phyloP scores from a whole-genome alignment of 2,888 invertebrate genomes.

The Sisyra terminalis region DNA sequence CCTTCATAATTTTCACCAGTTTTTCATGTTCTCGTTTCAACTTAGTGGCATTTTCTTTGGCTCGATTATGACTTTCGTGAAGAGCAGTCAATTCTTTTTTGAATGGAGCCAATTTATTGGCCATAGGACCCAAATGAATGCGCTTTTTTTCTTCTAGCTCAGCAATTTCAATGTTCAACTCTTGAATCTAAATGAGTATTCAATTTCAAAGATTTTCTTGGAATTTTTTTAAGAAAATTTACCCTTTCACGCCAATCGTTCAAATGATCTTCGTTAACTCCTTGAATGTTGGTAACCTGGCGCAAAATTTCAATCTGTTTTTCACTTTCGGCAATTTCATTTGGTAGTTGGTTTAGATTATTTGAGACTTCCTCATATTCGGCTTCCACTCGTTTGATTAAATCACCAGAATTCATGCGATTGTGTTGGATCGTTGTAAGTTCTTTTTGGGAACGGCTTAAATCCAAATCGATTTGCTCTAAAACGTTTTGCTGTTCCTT shows the following conservation, averaged over 20 bases:
- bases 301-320: slow-evolving; percentile 53
- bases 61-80: background rate
- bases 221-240: background rate
- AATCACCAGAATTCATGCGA: slow-evolving; percentile 34
- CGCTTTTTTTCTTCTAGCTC: slow-evolving; percentile 18
- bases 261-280: slow-evolving; percentile 18
- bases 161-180: slow-evolving; percentile 1
- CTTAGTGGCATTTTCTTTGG: background rate
- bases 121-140: slow-evolving; percentile 17
- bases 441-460: slow-evolving; percentile 48
- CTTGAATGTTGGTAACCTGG: slow-evolving; percentile 46
- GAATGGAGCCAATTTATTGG: slow-evolving; percentile 18
- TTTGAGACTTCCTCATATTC: slow-evolving; percentile 32
- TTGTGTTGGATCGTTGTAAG: slow-evolving; percentile 34
- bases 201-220: background rate
- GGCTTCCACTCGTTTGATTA: slow-evolving; percentile 57
- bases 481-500: slow-evolving; percentile 26
- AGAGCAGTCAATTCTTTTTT: slow-evolving; percentile 5
- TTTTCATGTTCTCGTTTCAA: background rate
- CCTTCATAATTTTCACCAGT: background rate
- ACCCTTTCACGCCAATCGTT: slow-evolving; percentile 5
- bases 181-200: slow-evolving; percentile 2
- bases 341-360: slow-evolving; percentile 58
- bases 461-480: slow-evolving; percentile 27
- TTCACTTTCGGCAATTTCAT: slow-evolving; percentile 45